Percentiles rank a stretch among this genome's conserved stretches.
Conservation (phyloP, 2,888 invertebrate species). For the Augochlorella aurata region DNA sequence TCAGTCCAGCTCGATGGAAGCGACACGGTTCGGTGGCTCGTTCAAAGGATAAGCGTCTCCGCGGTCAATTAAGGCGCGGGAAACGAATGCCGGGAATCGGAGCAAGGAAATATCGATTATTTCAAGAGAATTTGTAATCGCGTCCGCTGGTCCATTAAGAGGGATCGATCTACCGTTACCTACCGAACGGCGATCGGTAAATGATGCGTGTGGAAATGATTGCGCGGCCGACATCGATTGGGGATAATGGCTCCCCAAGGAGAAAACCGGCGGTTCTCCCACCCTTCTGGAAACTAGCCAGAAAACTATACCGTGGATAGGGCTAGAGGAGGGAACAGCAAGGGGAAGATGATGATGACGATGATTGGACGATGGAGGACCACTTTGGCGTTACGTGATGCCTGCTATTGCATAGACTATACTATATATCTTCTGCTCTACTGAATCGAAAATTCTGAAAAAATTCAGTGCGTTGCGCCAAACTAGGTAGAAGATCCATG, state of each 20-base stretch:
- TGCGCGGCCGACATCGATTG: conserved; percentile 60
- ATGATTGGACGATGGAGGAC: conserved; percentile 58
- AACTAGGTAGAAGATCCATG: no score
- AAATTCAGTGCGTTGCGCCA: no score
- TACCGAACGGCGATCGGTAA: conserved; percentile 46
- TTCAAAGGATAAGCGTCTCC: conserved; percentile 8
- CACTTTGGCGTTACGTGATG: conserved; percentile 46
- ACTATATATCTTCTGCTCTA: no score
- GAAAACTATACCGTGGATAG: conserved; percentile 44
- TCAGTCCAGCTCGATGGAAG: not conserved
- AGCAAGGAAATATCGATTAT: conserved; percentile 51
- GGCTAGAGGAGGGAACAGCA: conserved; percentile 43
- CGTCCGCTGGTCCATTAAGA: conserved; percentile 33
- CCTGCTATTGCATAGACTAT: conserved; percentile 9
- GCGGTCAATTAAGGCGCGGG: conserved; percentile 35
- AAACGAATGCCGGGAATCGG: conserved; percentile 40
- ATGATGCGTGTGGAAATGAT: conserved; percentile 66
- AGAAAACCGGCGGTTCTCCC: conserved; percentile 42
- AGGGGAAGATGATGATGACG: conserved; percentile 48
- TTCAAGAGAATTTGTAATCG: conserved; percentile 46
- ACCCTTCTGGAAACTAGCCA: conserved; percentile 34
- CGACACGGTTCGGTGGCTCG: conserved; percentile 18
- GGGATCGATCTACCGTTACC: conserved; percentile 59
- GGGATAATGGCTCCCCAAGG: conserved; percentile 54
- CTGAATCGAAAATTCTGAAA: no score